A percentile compares a stretch with the other conserved stretches of the same genome.
Evolutionary conservation across 2,797 vertebrate genomes (phyloP).

Genomic region (Silurus aristotelis): DNA sequence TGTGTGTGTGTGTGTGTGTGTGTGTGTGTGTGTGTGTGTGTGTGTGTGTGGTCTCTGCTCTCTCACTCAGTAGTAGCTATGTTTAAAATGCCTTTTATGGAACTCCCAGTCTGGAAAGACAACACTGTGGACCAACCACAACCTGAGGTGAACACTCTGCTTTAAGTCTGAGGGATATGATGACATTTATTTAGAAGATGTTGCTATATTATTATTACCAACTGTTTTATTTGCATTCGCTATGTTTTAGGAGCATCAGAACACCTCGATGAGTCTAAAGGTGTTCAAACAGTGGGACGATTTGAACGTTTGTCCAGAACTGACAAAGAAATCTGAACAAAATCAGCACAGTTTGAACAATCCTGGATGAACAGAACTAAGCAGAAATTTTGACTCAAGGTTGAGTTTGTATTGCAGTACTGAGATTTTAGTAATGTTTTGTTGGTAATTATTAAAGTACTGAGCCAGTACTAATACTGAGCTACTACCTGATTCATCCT

Average conservation of each 20-base stretch:
- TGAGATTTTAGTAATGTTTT: neutral
- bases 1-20: neutral
- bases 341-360: neutral
- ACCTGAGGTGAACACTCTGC: conserved; percentile 26
- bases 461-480: neutral
- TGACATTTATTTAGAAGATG: neutral
- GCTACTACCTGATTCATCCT: too few relatives aligned
- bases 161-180: conserved; percentile 22
- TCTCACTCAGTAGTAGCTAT: conserved; percentile 68
- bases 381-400: neutral
- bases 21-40: conserved; percentile 31
- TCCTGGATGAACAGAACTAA: neutral
- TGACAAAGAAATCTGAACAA: too few relatives aligned
- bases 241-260: neutral
- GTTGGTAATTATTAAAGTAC: neutral
- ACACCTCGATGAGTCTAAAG: neutral
- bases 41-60: conserved; percentile 75
- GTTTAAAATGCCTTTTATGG: conserved; percentile 67
- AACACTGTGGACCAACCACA: conserved; percentile 37
- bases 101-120: conserved; percentile 57
- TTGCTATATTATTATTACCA: neutral
- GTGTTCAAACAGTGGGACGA: neutral
- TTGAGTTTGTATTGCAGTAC: neutral
- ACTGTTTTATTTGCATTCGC: neutral
- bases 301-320: neutral